These are phyloP conservation scores for Drosophila dives DNA, from an alignment of 2,888 invertebrate species.

Conservation along the genomic window DNA sequence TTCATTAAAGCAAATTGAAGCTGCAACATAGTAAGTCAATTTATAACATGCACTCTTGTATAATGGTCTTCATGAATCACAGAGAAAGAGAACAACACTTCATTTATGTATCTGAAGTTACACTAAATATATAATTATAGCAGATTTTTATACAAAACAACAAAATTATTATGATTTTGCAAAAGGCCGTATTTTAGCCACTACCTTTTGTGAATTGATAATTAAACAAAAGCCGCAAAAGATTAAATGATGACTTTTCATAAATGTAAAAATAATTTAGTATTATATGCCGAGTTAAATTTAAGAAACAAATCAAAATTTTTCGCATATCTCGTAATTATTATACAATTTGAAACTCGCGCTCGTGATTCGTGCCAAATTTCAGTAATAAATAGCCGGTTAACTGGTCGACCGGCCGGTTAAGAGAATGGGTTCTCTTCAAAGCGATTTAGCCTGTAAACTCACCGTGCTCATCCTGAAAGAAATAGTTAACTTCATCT, in stretches of 20 bases:
- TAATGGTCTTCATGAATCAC: constrained; percentile 3
- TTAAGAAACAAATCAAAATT: background rate
- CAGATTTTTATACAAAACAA: background rate
- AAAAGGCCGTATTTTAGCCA: background rate
- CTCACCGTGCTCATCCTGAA: constrained; percentile 84
- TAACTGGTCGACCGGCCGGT: constrained; percentile 16
- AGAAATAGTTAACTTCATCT: constrained; percentile 84
- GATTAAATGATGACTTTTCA: background rate
- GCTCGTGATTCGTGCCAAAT: background rate
- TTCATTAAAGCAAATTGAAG: constrained; percentile 40
- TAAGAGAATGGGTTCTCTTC: constrained; percentile 6
- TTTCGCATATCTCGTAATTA: background rate
- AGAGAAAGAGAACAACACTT: background rate
- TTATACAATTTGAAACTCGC: background rate
- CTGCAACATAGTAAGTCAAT: constrained; percentile 3
- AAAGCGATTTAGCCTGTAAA: constrained; percentile 21
- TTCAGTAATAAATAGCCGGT: background rate
- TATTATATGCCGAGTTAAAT: background rate
- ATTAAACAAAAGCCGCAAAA: background rate
- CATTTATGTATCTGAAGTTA: background rate
- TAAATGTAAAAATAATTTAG: background rate
- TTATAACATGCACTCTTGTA: constrained; percentile 4
- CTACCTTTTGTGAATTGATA: background rate
- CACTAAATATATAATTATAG: background rate
- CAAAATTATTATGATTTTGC: background rate